These are phyloP conservation scores for Hyalella azteca DNA, from an alignment of 2,888 invertebrate genomes.

Conservation along the genomic window DNA sequence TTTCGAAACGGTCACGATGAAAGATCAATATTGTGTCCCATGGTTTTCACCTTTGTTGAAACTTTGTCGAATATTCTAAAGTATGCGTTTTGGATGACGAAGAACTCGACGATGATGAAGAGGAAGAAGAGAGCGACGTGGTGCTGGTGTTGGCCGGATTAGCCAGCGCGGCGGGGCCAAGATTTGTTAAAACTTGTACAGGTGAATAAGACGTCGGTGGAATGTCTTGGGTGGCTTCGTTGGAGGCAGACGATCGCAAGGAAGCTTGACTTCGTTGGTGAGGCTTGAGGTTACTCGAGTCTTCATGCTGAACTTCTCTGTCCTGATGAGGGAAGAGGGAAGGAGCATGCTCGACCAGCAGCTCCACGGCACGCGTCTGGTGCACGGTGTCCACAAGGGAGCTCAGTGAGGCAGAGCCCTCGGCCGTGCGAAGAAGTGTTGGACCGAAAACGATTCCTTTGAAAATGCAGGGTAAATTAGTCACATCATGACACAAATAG, in stretches of 20 bases:
- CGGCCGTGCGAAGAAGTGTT: slow-evolving; percentile 67
- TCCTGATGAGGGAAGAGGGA: slow-evolving; percentile 59
- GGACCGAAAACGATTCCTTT: slow-evolving; percentile 70
- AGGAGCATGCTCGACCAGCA: slow-evolving; percentile 66
- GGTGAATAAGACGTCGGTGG: background rate
- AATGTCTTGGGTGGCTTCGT: background rate
- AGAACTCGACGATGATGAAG: slow-evolving; percentile 7
- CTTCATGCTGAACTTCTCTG: slow-evolving; percentile 12
- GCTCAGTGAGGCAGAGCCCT: slow-evolving; percentile 65
- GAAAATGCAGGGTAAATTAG: too few relatives aligned
- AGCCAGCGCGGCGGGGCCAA: background rate
- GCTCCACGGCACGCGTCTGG: slow-evolving; percentile 68
- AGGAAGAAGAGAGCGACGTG: slow-evolving; percentile 15
- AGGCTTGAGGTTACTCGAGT: slow-evolving; percentile 38
- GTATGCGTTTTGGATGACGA: background rate
- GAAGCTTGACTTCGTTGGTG: slow-evolving; percentile 46
- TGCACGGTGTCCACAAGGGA: slow-evolving; percentile 68
- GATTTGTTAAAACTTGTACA: background rate
- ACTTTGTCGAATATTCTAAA: background rate
- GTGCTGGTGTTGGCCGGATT: background rate
- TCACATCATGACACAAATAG: too few relatives aligned
- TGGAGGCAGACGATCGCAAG: slow-evolving; percentile 13
- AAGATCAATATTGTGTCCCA: too few relatives aligned
- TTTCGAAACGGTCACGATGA: too few relatives aligned
- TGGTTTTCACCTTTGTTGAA: background rate